Percentiles rank a stretch among this genome's conserved stretches.
Conservation (phyloP, 2,797 vertebrate species). For the Pelochelys cantorii region DNA sequence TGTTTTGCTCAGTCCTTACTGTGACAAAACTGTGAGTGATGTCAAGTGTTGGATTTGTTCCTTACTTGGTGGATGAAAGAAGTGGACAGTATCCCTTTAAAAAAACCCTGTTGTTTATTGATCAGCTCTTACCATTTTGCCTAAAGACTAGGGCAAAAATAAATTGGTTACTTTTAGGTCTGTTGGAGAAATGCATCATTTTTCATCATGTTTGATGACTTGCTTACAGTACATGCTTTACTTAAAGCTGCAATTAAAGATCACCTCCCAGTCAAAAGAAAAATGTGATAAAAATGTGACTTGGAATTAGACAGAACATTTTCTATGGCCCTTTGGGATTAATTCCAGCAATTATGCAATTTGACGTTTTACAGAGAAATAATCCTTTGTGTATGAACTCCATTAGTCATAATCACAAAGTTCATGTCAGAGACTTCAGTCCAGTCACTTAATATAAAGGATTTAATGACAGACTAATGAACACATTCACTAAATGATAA, state of each 20-base stretch:
- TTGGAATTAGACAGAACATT: constrained; percentile 60
- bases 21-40: constrained; percentile 57
- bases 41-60: constrained; percentile 38
- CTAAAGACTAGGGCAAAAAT: constrained; percentile 48
- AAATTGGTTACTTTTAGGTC: constrained; percentile 56
- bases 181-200: constrained; percentile 59
- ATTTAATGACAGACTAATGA: constrained; percentile 46
- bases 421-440: constrained; percentile 65
- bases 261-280: constrained; percentile 68
- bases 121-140: constrained; percentile 45
- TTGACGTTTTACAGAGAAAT: constrained; percentile 65
- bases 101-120: constrained; percentile 31
- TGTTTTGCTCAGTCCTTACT: constrained; percentile 56
- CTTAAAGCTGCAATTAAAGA: constrained; percentile 75
- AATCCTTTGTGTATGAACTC: constrained; percentile 55
- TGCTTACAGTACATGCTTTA: constrained; percentile 69
- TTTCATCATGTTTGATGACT: constrained; percentile 68
- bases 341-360: constrained; percentile 68
- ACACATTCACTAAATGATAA: constrained; percentile 12
- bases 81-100: not conserved
- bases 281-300: constrained; percentile 67
- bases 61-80: constrained; percentile 20
- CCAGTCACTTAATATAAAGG: constrained; percentile 31
- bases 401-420: constrained; percentile 67
- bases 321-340: constrained; percentile 65